Evolutionary conservation across 2,888 invertebrate genomes (phyloP), one percentile per base, ranked within the genome.

Genomic region (Agrochola litura): DNA sequence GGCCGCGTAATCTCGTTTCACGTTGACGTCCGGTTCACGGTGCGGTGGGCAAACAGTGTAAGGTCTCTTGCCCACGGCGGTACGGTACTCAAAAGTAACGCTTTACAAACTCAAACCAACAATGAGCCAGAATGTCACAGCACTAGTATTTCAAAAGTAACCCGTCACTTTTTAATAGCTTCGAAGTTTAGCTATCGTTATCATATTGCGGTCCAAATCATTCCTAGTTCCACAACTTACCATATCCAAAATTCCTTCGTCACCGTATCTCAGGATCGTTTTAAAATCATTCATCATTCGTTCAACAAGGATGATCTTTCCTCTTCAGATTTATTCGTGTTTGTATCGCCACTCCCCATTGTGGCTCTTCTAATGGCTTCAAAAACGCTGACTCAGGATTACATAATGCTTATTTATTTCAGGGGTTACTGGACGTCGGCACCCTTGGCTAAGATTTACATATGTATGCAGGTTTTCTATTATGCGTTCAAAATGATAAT

Each of bases 221-320:
- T 25, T 56, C 4, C 10, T n/a, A n/a, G n/a, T n/a, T 56, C 9
- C 41, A 52, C 1, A 49, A 63, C 70, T 6, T 77, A 43, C 82
- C 79, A 37, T 58, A 71, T 83, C 81, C 79, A 61, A 74, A 75
- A 76, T 63, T 72, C 58, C 69, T 25, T 25, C 72, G 60, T 75
- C 68, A 71, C 30, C n/a, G 22, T 63, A 68, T 90, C 80, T 79
- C 82, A 71, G n/a, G 89, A 93, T 94, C 92, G 91, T 93, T 95
- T 95, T 94, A 94, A 95, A 95, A 93, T 93, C 93, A 95, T 96
- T 95, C 92, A 95, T 96, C 95, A 95, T 92, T 87, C 88, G 83
- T 92, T 87, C 88, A 84, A 88, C 86, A 77, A 83, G 89, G 83
- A 92, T 93, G 93, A 93, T 94, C 91, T 85, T 90, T 90, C 69